A percentile compares a stretch with the other conserved stretches of the same genome.
phyloP scores from a whole-genome alignment of 2,113 vertebrate genomes.

The Alethe diademata region DNA sequence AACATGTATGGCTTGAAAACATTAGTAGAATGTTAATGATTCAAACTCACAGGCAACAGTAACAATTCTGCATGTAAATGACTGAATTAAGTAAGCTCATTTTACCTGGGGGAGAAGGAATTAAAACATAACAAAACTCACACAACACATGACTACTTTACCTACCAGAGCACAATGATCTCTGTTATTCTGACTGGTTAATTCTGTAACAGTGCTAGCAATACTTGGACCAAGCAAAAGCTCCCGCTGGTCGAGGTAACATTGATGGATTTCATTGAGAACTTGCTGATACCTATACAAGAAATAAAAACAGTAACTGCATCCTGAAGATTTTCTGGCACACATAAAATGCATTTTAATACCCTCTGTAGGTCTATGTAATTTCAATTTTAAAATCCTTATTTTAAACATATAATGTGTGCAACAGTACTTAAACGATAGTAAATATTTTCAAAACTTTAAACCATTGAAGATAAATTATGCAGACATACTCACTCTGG shows the following conservation, averaged over 20 bases:
- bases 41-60: background rate
- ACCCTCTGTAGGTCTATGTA: background rate
- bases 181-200: conserved; percentile 92
- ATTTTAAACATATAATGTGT: background rate
- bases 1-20: background rate
- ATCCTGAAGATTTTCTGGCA: background rate
- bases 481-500: conserved; percentile 86
- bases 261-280: conserved; percentile 91
- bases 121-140: background rate
- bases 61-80: background rate
- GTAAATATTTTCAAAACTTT: background rate
- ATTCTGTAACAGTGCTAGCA: conserved; percentile 89
- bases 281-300: conserved; percentile 89
- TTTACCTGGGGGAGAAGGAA: background rate
- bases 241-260: conserved; percentile 94
- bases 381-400: background rate
- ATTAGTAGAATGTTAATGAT: background rate
- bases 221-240: conserved; percentile 91
- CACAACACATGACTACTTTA: background rate
- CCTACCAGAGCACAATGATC: conserved; percentile 97
- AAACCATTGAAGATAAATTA: background rate
- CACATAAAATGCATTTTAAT: background rate
- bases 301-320: background rate
- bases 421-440: background rate
- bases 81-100: background rate